Conservation (phyloP, 2,888 invertebrate species). For the Eupithecia centaureata region DNA sequence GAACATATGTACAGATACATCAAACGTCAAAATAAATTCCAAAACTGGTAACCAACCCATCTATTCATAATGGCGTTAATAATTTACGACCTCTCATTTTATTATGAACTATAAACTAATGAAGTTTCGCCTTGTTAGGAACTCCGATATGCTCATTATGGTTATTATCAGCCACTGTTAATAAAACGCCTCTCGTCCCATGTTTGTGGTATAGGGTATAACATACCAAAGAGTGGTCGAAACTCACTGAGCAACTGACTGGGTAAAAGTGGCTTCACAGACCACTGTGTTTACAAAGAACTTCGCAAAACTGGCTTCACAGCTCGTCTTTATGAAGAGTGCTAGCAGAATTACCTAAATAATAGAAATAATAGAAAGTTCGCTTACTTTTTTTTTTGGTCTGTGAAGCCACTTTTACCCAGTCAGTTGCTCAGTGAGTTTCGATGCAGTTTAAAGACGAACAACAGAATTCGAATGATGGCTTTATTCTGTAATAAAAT, state of each 20-base stretch:
- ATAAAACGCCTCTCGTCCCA: slow-evolving; percentile 36
- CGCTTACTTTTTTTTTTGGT: no score
- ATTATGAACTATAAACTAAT: slow-evolving; percentile 30
- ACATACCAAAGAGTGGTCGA: slow-evolving; percentile 20
- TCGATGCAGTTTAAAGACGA: no score
- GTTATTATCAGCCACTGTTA: slow-evolving; percentile 32
- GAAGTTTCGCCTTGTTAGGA: slow-evolving; percentile 34
- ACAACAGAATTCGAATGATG: no score
- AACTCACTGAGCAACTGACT: slow-evolving; percentile 17
- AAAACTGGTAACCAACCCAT: slow-evolving; percentile 6
- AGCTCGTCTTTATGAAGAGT: no score
- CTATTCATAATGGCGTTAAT: slow-evolving; percentile 19
- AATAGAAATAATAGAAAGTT: no score
- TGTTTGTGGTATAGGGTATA: slow-evolving; percentile 39
- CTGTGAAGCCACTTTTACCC: slow-evolving; percentile 5
- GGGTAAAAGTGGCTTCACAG: slow-evolving; percentile 5
- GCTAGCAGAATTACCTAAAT: no score
- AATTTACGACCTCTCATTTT: slow-evolving; percentile 25
- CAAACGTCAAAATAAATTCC: neutral
- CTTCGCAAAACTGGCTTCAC: no score
- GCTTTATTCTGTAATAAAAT: no score
- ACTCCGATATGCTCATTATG: slow-evolving; percentile 13
- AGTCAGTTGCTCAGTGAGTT: slow-evolving; percentile 17
- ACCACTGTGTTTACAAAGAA: neutral
- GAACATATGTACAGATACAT: neutral